These are phyloP conservation scores for Amorpha juglandis DNA, from an alignment of 2,888 invertebrate genomes.

Conservation along the genomic window DNA sequence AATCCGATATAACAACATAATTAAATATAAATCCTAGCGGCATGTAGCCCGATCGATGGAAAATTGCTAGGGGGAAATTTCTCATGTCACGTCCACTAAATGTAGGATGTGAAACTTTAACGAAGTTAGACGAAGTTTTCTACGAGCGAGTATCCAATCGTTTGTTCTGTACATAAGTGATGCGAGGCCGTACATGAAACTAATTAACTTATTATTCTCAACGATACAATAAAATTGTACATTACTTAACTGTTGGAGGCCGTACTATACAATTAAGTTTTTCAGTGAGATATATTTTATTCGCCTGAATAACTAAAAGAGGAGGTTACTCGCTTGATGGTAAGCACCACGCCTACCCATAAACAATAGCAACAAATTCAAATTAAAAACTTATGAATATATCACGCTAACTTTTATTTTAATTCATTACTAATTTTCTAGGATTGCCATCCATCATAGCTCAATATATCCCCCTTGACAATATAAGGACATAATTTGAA, in stretches of 20 bases:
- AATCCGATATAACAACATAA: background rate
- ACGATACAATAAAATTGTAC: background rate
- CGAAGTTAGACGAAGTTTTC: slow-evolving; percentile 22
- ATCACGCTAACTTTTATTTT: slow-evolving; percentile 13
- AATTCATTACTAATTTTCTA: slow-evolving; percentile 9
- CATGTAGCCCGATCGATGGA: background rate
- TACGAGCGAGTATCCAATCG: slow-evolving; percentile 20
- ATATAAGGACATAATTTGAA: too few species aligned
- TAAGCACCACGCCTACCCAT: too few species aligned
- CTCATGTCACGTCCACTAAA: slow-evolving; percentile 20
- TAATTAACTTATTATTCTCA: slow-evolving; percentile 17
- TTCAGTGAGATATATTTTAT: too few species aligned
- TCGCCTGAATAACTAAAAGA: too few species aligned
- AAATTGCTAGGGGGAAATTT: slow-evolving; percentile 4
- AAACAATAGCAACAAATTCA: too few species aligned
- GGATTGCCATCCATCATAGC: background rate
- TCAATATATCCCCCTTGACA: background rate
- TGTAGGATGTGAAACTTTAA: slow-evolving; percentile 26
- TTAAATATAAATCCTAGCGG: background rate
- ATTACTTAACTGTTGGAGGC: too few species aligned
- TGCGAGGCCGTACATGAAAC: background rate
- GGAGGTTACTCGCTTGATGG: too few species aligned
- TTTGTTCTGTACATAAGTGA: slow-evolving; percentile 17
- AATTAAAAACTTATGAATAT: too few species aligned
- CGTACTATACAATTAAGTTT: too few species aligned